Evolutionary conservation across 1,140 invertebrate genomes (phyloP), one percentile per base, ranked within the genome.

Genomic region (Ips typographus): DNA sequence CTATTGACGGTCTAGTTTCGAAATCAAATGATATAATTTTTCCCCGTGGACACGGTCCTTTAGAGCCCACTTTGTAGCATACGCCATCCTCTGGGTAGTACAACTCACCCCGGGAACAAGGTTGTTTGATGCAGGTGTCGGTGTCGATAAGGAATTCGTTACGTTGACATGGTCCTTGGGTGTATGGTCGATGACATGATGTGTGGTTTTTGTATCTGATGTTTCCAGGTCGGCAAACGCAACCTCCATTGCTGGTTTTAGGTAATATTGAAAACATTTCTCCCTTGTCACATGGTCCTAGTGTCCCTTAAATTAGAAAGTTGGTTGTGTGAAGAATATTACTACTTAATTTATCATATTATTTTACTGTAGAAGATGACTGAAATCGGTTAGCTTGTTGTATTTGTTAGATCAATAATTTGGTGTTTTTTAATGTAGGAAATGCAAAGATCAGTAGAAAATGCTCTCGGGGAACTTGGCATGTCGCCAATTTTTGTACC

Each of bases 1-100:
- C 90, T 0, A 91, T 72, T 0, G 90, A 90, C 0, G 90, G 90
- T 8, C 89, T 80, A 0, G 88, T 87, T 1, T 86, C 87, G 72
- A 91, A 90, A 81, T 93, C 91, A 75, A 91, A 93, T 0, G 91
- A 84, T 1, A 94, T 87, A 3, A 92, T 84, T 74, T 91, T 86
- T 1, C 89, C 87, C 4, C 78, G 75, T 0, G 84, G 82, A 73
- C 92, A 94, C 0, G 91, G 91, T 44, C 91, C 91, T 38, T 84
- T 82, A 0, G 87, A 85, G 0, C 91, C 91, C 3, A 92, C 89
- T 66, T 87, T 84, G 79, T 91, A 92, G 76, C 92, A 94, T 0
- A 86, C 86, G 47, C 87, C 85, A 43, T 90, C 85, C 40, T 83
- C 82, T 0, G 91, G 88, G 68, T 91, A 91, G 75, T 91, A 93